A percentile compares a stretch with the other conserved stretches of the same genome.
Conservation (phyloP, 92 coral and sea anemone genomes). For the Palythoa grandiflora region DNA sequence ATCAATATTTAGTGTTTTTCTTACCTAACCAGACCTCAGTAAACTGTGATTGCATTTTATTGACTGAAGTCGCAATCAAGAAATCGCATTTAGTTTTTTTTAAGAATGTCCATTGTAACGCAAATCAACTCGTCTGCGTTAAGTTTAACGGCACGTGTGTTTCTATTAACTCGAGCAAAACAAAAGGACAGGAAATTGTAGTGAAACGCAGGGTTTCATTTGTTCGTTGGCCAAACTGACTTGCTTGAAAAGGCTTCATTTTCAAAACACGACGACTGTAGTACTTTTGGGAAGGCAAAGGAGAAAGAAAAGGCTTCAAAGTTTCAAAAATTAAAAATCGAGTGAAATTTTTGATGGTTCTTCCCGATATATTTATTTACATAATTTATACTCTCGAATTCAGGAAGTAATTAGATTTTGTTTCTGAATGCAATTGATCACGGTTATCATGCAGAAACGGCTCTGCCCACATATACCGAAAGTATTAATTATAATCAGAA, state of each 20-base stretch:
- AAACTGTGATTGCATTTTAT: neutral
- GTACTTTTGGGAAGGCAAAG: neutral
- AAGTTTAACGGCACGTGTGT: constrained; percentile 22
- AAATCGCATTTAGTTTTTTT: neutral
- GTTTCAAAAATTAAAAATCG: neutral
- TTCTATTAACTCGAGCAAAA: neutral
- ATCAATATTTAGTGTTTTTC: neutral
- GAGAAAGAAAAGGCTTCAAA: neutral
- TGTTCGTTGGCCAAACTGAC: neutral
- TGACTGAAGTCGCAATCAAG: neutral
- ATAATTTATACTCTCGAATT: neutral
- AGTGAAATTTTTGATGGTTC: neutral
- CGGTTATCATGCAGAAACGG: no score
- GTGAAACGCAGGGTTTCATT: neutral
- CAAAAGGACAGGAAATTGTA: neutral
- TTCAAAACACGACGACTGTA: neutral
- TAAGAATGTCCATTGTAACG: constrained; percentile 10
- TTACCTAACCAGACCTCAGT: neutral
- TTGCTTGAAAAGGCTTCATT: neutral
- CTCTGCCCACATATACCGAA: no score
- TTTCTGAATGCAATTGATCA: no score
- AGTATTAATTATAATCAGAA: no score
- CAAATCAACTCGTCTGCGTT: constrained; percentile 25
- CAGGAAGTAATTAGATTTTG: no score
- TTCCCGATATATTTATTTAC: no score